A percentile compares a stretch with the other conserved stretches of the same genome.
These are phyloP conservation scores for Atrichornis clamosus DNA, from an alignment of 2,113 vertebrate genomes.

Conservation along the genomic window DNA sequence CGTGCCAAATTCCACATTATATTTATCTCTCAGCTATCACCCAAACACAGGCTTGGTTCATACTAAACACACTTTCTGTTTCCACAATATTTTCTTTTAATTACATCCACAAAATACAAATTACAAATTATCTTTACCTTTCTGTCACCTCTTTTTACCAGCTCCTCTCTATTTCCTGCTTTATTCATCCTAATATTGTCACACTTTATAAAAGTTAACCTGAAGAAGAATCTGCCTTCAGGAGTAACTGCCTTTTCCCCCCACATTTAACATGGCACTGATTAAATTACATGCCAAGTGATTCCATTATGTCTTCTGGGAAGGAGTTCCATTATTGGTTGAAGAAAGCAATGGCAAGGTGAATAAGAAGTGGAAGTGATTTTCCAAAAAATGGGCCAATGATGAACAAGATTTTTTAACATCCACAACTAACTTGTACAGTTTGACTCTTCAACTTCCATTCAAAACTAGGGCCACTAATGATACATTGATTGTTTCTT, in stretches of 20 bases:
- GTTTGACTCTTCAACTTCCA: not conserved
- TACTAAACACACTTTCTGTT: slow-evolving; percentile 36
- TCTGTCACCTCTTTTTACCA: not conserved
- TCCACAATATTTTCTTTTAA: slow-evolving; percentile 22
- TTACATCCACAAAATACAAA: slow-evolving; percentile 52
- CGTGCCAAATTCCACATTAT: slow-evolving; percentile 63
- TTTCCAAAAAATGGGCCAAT: not conserved
- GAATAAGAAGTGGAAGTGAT: not conserved
- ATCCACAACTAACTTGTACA: not conserved
- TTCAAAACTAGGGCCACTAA: not conserved
- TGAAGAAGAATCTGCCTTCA: not conserved
- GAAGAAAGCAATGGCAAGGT: not conserved
- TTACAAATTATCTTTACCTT: slow-evolving; percentile 45
- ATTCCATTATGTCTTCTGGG: not conserved
- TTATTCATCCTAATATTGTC: not conserved
- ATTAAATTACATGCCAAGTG: not conserved
- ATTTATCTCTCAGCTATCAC: slow-evolving; percentile 70
- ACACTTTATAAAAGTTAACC: not conserved
- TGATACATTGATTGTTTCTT: not conserved
- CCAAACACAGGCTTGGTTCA: slow-evolving; percentile 63
- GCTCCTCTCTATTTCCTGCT: not conserved
- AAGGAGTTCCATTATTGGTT: not conserved
- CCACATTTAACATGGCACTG: not conserved
- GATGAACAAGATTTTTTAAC: not conserved
- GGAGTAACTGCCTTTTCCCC: not conserved